Conservation (phyloP, 2,113 vertebrate genomes). For the Elaphurus davidianus region DNA sequence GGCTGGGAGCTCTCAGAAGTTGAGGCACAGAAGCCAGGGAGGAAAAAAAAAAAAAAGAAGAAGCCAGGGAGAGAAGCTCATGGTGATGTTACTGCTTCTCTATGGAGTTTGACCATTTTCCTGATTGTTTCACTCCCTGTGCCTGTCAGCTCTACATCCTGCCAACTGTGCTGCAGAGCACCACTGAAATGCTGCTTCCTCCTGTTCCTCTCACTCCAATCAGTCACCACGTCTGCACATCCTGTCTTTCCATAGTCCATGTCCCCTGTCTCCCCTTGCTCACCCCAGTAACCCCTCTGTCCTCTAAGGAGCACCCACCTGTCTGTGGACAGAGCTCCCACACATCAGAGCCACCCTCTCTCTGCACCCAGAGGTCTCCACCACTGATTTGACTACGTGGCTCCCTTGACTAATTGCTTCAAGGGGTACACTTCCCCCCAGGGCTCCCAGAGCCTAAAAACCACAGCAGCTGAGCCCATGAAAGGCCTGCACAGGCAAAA, state of each 20-base stretch:
- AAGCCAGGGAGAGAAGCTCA: fast-evolving
- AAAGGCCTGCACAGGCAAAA: background rate
- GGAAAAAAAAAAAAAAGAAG: background rate
- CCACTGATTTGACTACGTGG: background rate
- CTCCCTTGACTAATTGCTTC: background rate
- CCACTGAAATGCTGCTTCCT: fast-evolving
- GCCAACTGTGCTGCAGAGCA: background rate
- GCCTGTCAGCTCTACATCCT: background rate
- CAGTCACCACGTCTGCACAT: no score
- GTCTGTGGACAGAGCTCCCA: background rate
- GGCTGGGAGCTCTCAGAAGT: background rate
- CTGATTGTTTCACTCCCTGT: background rate
- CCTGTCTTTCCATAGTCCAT: background rate
- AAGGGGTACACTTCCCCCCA: background rate
- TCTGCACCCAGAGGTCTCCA: fast-evolving
- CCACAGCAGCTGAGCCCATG: background rate
- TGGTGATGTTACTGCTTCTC: background rate
- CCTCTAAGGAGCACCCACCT: background rate
- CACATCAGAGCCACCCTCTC: background rate
- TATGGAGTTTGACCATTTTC: no score
- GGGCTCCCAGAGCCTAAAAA: background rate
- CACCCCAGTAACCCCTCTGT: background rate
- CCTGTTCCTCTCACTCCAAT: fast-evolving
- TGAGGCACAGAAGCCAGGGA: background rate
- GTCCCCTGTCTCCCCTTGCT: fast-evolving